These are phyloP conservation scores for Chroicocephalus ridibundus DNA, from an alignment of 2,113 vertebrate genomes.

Conservation along the genomic window DNA sequence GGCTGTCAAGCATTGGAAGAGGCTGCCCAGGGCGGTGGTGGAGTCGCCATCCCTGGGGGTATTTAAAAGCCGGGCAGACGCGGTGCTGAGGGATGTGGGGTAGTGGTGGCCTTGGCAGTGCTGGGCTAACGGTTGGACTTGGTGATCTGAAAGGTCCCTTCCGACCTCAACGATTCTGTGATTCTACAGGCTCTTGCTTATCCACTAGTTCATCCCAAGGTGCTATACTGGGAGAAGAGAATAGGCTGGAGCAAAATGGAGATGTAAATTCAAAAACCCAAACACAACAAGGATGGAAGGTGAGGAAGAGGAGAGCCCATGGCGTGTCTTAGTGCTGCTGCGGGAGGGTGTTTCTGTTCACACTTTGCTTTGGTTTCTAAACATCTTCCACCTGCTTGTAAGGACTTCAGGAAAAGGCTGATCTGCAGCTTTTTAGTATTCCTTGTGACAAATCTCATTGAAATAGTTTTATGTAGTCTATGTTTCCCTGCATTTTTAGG, in stretches of 20 bases:
- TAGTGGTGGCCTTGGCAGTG: too few relatives aligned
- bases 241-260: not conserved
- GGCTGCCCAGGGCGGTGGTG: too few relatives aligned
- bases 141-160: too few relatives aligned
- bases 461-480: not conserved
- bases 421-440: not conserved
- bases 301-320: not conserved
- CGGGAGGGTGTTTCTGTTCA: not conserved
- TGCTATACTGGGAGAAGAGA: not conserved
- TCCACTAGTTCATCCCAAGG: not conserved
- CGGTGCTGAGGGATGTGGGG: too few relatives aligned
- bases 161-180: too few relatives aligned
- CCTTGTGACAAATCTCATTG: not conserved
- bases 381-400: not conserved
- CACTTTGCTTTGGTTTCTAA: not conserved
- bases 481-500: not conserved
- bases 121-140: too few relatives aligned
- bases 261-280: too few relatives aligned
- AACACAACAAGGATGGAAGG: not conserved
- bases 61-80: too few relatives aligned
- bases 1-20: too few relatives aligned
- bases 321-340: not conserved
- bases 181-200: not conserved
- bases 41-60: too few relatives aligned
- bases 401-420: not conserved